A percentile compares a stretch with the other conserved stretches of the same genome.
Conservation (phyloP, 1,140 invertebrate genomes). For the Pogonus chalceus region DNA sequence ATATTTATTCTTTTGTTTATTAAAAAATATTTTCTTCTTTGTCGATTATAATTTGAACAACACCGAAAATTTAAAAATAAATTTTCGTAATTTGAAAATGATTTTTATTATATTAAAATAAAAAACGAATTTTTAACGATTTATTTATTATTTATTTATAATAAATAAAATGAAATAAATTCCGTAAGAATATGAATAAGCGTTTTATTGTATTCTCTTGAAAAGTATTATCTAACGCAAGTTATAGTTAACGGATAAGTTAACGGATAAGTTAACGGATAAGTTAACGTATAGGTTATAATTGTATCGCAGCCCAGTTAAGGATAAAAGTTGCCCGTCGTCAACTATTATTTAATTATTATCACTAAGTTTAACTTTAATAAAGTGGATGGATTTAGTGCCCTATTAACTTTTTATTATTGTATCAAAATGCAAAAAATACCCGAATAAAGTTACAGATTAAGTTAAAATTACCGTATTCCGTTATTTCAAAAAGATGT, state of each 20-base stretch:
- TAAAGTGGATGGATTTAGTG: not conserved
- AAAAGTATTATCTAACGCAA: not conserved
- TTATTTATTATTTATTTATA: too few species aligned
- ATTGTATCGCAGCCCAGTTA: not conserved
- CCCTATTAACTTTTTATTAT: not conserved
- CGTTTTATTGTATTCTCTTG: not conserved
- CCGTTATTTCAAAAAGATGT: not conserved
- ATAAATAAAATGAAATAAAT: too few species aligned
- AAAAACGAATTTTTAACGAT: too few species aligned
- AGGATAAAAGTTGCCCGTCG: not conserved
- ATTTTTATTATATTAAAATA: too few species aligned
- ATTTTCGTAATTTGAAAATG: not conserved
- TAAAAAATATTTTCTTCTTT: not conserved
- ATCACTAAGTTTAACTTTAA: not conserved
- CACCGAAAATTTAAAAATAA: not conserved
- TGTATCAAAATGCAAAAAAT: not conserved
- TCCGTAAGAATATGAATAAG: not conserved
- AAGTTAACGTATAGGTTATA: not conserved
- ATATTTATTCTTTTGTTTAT: not conserved
- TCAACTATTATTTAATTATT: not conserved
- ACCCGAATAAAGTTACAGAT: not conserved
- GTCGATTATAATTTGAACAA: not conserved
- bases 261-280: not conserved
- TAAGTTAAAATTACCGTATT: not conserved
- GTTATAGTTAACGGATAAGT: not conserved